phyloP scores from a whole-genome alignment of 2,888 invertebrate species.

The Philereme vetulata region DNA sequence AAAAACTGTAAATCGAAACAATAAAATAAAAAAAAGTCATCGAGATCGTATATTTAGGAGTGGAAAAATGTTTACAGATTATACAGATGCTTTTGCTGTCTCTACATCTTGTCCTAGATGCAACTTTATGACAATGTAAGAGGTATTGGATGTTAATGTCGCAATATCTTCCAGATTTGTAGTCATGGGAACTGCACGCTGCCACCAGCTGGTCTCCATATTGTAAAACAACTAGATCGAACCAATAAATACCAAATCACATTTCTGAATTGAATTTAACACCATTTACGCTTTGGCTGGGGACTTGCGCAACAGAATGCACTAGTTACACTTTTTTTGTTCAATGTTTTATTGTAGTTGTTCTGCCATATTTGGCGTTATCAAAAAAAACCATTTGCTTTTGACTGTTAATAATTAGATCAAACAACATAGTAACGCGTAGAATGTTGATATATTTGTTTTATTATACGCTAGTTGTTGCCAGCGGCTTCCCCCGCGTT shows the following conservation, averaged over 20 bases:
- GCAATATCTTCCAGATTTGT: constrained; percentile 34
- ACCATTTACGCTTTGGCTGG: constrained; percentile 52
- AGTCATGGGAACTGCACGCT: constrained; percentile 58
- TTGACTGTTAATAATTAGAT: constrained; percentile 20
- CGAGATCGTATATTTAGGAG: too few species aligned
- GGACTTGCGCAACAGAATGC: constrained; percentile 47
- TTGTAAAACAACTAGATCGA: constrained; percentile 60
- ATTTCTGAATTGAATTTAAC: constrained; percentile 66
- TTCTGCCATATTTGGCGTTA: constrained; percentile 22
- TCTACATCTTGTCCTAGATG: background rate
- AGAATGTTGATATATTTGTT: constrained; percentile 10
- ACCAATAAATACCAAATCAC: constrained; percentile 72
- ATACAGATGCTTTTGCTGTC: too few species aligned
- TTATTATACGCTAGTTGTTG: too few species aligned
- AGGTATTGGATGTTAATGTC: constrained; percentile 32
- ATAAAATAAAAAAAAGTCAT: too few species aligned
- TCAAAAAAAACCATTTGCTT: constrained; percentile 5
- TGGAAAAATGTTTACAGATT: too few species aligned
- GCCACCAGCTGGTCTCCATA: constrained; percentile 61
- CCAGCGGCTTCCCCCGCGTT: too few species aligned
- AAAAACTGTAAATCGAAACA: too few species aligned
- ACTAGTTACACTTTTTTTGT: constrained; percentile 33
- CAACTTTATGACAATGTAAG: constrained; percentile 32
- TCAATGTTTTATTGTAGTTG: constrained; percentile 13
- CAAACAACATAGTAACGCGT: constrained; percentile 18